Evolutionary conservation across 2,113 vertebrate species (phyloP).

Genomic region (Lophotis ruficrista): DNA sequence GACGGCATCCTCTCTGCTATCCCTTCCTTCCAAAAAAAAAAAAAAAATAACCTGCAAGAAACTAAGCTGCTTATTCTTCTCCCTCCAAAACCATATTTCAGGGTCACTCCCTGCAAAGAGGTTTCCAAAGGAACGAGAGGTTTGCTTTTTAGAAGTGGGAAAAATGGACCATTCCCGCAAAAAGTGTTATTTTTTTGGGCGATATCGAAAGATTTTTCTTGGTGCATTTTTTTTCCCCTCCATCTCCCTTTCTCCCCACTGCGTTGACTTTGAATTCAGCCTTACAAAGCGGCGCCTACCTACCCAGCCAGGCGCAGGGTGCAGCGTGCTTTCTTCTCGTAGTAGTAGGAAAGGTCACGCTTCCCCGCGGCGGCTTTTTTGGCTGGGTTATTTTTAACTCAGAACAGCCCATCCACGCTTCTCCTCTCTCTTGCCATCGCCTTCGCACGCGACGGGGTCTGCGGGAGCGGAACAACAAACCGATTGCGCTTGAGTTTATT

Average conservation of each 20-base stretch:
- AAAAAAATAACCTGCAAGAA: background rate
- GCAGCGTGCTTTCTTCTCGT: slow-evolving; percentile 24
- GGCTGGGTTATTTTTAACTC: slow-evolving; percentile 47
- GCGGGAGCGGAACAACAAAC: background rate
- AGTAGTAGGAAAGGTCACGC: slow-evolving; percentile 59
- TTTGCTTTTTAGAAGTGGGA: background rate
- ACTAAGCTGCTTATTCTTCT: background rate
- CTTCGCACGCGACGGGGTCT: background rate
- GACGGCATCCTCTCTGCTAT: background rate
- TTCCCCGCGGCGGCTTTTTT: slow-evolving; percentile 37
- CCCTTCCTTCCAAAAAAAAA: background rate
- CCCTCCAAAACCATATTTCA: background rate
- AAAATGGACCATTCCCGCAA: fast-evolving
- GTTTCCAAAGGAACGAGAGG: background rate
- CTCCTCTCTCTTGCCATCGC: background rate
- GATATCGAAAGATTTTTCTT: background rate
- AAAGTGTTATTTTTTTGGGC: background rate
- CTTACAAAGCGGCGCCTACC: background rate
- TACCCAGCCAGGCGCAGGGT: background rate
- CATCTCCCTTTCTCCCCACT: background rate
- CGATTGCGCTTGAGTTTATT: background rate
- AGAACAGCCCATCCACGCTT: background rate
- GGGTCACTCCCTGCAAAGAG: background rate
- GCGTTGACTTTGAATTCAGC: fast-evolving
- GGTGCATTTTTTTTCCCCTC: fast-evolving